Evolutionary conservation across 1,140 invertebrate species (phyloP).

Genomic region (Cherax destructor): DNA sequence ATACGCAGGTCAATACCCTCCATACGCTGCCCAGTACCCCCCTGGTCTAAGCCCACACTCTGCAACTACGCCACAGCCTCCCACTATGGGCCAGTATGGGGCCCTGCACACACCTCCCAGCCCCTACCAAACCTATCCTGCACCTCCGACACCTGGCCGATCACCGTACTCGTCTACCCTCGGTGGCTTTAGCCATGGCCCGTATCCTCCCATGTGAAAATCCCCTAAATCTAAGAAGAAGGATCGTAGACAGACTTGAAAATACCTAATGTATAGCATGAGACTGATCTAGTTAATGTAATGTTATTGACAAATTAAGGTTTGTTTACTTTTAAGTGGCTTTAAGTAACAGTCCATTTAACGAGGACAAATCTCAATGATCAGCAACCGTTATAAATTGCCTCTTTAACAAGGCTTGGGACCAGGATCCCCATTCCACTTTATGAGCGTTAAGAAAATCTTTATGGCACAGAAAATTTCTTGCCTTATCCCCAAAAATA

Average conservation of each 20-base stretch:
- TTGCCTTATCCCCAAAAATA: slow-evolving; percentile 4
- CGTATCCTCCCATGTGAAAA: slow-evolving; percentile 50
- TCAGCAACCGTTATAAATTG: neutral
- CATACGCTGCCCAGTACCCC: slow-evolving; percentile 40
- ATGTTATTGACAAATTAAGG: slow-evolving; percentile 26
- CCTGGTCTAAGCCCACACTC: slow-evolving; percentile 30
- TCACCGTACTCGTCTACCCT: slow-evolving; percentile 31
- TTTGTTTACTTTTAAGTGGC: slow-evolving; percentile 41
- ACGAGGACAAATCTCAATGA: slow-evolving; percentile 38
- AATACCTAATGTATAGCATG: slow-evolving; percentile 28
- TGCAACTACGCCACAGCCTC: slow-evolving; percentile 5
- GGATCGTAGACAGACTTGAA: neutral
- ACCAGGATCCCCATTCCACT: slow-evolving; percentile 45
- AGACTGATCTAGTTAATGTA: slow-evolving; percentile 4
- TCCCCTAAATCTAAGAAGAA: neutral
- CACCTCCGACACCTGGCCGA: slow-evolving; percentile 37
- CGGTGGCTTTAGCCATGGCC: slow-evolving; percentile 42
- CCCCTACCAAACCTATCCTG: slow-evolving; percentile 38
- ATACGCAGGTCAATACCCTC: slow-evolving; percentile 46
- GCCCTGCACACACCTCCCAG: slow-evolving; percentile 36
- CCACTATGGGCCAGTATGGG: slow-evolving; percentile 42
- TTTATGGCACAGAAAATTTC: slow-evolving; percentile 13
- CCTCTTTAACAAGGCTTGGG: slow-evolving; percentile 19
- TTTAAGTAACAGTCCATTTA: slow-evolving; percentile 19
- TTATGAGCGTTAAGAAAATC: slow-evolving; percentile 7